Evolutionary conservation across 2,888 invertebrate species (phyloP), one percentile per base, ranked within the genome.

Genomic region (Ligdia adustata): DNA sequence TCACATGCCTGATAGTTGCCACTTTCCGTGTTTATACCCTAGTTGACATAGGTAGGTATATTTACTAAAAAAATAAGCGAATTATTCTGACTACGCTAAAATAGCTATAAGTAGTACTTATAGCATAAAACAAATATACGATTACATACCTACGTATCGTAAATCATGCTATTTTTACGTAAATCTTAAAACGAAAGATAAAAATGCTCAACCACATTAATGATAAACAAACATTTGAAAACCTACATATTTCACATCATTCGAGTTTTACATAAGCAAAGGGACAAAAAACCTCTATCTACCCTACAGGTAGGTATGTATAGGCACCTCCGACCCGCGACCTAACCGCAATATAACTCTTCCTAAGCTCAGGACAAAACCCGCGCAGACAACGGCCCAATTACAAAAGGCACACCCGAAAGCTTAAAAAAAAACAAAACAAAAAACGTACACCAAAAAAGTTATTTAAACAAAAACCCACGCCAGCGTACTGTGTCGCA

Each of bases 381-480:
- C 57, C 63, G 63, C 66, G 65, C 72, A 72, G 70, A 72, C 75
- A 71, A 73, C 77, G 74, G 57, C 71, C 83, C 85, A 86, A 86
- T 88, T 82, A 88, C 76, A 85, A 87, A 86, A 87, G 82, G 83
- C 79, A 77, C 65, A 73, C 75, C 77, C 72, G 63, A 79, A 82
- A 83, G 75, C 76, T 70, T 74, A 37, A 42, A 44, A 44, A 69
- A 75, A 77, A 78, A 75, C 6, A 6, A 22, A 22, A 22, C 22
- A 71, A 64, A 64, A 70, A 71, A 71, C 71, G 12, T 9, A 13
- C 2, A 4, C 4, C n/a, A 37, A 77, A 78, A 83, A 80, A 78
- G 77, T 81, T 87, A 87, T 88, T 89, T 89, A 87, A 87, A 89
- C 86, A 89, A 87, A 85, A 84, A 75, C 82, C 42, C 75, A 67